These are phyloP conservation scores for Pica pica DNA, from an alignment of 2,113 vertebrate species.

Conservation along the genomic window DNA sequence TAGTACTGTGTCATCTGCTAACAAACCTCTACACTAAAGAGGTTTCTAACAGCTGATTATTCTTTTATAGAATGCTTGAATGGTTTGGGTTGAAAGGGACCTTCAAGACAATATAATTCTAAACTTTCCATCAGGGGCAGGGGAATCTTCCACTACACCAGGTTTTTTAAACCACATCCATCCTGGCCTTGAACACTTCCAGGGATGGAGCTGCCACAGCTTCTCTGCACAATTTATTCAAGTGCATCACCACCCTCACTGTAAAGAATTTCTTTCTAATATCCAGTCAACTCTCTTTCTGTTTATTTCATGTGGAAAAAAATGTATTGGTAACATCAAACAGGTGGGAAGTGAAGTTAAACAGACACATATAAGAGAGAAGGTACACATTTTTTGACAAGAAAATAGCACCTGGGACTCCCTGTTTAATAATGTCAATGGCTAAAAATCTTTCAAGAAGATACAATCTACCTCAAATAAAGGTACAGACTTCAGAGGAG, in stretches of 20 bases:
- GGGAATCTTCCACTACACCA: not conserved
- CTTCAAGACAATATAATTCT: not conserved
- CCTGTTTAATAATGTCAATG: not conserved
- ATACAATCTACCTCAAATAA: not conserved
- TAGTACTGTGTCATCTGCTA: not conserved
- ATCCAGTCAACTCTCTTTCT: not conserved
- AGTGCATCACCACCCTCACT: not conserved
- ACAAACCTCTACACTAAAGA: not conserved
- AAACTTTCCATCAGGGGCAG: not conserved
- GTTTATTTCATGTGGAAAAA: not conserved
- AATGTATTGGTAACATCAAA: not conserved
- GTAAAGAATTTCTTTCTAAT: not conserved
- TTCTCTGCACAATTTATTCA: too few species aligned
- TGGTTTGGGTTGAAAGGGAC: not conserved
- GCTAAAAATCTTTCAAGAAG: not conserved
- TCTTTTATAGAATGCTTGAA: not conserved
- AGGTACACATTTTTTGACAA: not conserved
- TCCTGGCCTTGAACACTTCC: not conserved
- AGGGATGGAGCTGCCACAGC: not conserved
- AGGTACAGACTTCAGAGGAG: not conserved
- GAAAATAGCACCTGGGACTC: not conserved
- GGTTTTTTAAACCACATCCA: fast-evolving
- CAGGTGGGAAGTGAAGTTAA: not conserved
- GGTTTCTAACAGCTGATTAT: not conserved
- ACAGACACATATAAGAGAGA: not conserved